Evolutionary conservation across 2,888 invertebrate species (phyloP), one percentile per base, ranked within the genome.

Genomic region (Silvanus unidentatus): DNA sequence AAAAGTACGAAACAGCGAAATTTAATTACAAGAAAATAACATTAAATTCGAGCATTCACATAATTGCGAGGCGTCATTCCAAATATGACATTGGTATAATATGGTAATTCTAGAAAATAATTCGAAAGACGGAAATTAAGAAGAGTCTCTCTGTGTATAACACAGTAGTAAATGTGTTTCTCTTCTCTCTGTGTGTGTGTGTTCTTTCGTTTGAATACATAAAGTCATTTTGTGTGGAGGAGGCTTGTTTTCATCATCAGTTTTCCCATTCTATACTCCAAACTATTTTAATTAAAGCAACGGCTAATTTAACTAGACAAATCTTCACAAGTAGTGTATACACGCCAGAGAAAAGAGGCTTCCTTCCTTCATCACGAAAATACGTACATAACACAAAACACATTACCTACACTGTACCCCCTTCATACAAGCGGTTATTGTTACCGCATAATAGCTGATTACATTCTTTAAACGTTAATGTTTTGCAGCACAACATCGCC

Each of bases 281-380:
- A 71, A 71, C 72, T 72, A 71, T 71, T 71, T 71, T 70, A 71
- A 72, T 71, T 71, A 71, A 71, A 69, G 64, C 68, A 64, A 66
- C 67, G 67, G 68, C 70, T 71, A 70, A 71, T 72, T 72, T 69
- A 69, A 68, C 68, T 68, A 69, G 66, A 69, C 68, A 68, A 68
- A 69, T 68, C 66, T 67, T 63, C 46, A 55, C 45, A 50, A 49
- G 22, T 22, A 22, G 22, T 22, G 22, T 22, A 22, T 22, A 22
- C 22, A 22, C 8, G 3, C 4, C 8, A 8, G 48, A 60, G 62
- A 61, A 63, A 62, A 60, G 59, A 59, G 54, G 52, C 53, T 40
- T 48, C 47, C 49, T 45, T 45, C 15, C 32, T 29, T 29, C 42
- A 37, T 39, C 30, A 30, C 46, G 41, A 11, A 44, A 42, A 32